phyloP scores from a whole-genome alignment of 2,113 vertebrate species.

The Morone chrysops region DNA sequence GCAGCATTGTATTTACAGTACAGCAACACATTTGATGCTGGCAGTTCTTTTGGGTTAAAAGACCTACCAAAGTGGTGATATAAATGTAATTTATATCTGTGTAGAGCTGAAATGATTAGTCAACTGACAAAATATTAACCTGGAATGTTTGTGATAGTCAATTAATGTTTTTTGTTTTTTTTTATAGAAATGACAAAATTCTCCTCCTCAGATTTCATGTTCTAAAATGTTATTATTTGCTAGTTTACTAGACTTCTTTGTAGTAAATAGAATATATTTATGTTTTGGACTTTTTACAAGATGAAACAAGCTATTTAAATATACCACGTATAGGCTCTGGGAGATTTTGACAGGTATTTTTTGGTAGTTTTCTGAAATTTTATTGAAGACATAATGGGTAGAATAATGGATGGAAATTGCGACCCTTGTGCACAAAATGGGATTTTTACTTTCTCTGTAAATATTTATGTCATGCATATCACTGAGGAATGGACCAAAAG shows the following conservation, averaged over 20 bases:
- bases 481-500: background rate
- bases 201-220: too few species aligned
- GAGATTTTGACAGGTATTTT: background rate
- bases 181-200: background rate
- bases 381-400: background rate
- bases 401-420: background rate
- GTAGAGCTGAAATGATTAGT: background rate
- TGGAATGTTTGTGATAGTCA: background rate
- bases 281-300: background rate
- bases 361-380: background rate
- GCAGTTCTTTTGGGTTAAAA: slow-evolving; percentile 5
- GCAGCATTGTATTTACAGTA: slow-evolving; percentile 5
- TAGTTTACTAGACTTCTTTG: background rate
- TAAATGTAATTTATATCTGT: background rate
- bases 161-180: background rate
- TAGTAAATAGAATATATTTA: too few species aligned
- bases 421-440: background rate
- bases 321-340: background rate
- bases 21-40: background rate
- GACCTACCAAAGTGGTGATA: too few species aligned
- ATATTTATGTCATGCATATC: background rate
- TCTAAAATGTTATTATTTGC: background rate
- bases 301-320: background rate
- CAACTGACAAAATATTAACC: background rate
- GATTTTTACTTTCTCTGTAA: background rate